phyloP scores from a whole-genome alignment of 2,888 invertebrate genomes.

The Lottia gigantea region DNA sequence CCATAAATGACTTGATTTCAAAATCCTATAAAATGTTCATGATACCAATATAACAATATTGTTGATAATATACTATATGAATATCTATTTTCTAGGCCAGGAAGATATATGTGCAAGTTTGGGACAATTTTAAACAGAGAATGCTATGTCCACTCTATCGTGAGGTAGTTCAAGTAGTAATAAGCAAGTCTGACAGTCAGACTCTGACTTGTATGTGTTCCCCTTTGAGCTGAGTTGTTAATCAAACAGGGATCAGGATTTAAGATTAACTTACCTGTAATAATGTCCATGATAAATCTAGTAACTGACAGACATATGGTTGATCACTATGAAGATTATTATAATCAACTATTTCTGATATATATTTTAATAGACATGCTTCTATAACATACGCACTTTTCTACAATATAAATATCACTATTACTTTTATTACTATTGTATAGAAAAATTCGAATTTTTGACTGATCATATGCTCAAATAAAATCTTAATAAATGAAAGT shows the following conservation, averaged over 20 bases:
- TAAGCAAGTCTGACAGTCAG: too few species aligned
- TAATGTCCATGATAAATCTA: slow-evolving; percentile 78
- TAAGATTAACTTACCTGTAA: slow-evolving; percentile 70
- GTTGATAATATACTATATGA: too few species aligned
- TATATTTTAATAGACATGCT: slow-evolving; percentile 75
- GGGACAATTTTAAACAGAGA: too few species aligned
- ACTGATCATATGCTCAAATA: neutral
- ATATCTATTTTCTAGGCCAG: too few species aligned
- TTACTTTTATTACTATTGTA: too few species aligned
- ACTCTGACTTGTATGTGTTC: too few species aligned
- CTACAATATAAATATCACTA: slow-evolving; percentile 34
- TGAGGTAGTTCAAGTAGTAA: too few species aligned
- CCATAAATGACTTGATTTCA: slow-evolving; percentile 75
- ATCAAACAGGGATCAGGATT: too few species aligned
- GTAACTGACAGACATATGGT: slow-evolving; percentile 49
- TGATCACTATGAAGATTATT: slow-evolving; percentile 49
- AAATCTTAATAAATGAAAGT: neutral
- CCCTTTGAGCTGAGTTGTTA: too few species aligned
- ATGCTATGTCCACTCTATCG: too few species aligned
- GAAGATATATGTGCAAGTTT: too few species aligned
- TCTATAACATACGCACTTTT: slow-evolving; percentile 79
- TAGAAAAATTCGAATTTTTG: neutral
- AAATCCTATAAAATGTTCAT: slow-evolving; percentile 68
- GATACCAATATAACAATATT: neutral
- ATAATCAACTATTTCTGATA: slow-evolving; percentile 59